Conservation (phyloP, 2,113 vertebrate species). For the Microcebus murinus region DNA sequence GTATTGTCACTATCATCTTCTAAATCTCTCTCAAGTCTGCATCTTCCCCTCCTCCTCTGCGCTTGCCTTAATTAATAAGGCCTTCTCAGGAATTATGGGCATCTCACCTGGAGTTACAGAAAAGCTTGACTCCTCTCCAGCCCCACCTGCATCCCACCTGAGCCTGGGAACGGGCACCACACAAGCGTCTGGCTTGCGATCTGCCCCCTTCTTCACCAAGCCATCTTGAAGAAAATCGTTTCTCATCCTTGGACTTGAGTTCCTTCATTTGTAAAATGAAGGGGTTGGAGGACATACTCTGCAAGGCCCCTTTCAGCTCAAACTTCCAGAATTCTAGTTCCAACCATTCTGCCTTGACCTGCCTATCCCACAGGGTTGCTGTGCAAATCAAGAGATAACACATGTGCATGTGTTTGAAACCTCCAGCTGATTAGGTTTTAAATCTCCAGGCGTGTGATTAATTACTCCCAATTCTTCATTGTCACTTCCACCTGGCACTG, state of each 20-base stretch:
- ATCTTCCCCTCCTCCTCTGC: neutral
- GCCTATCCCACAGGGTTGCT: neutral
- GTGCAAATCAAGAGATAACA: neutral
- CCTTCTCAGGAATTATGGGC: neutral
- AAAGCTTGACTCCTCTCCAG: neutral
- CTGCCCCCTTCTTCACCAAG: neutral
- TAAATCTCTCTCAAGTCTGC: neutral
- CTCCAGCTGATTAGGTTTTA: neutral
- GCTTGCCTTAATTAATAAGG: neutral
- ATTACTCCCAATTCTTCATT: neutral
- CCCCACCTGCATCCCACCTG: neutral
- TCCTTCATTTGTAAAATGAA: neutral
- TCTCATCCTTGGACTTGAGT: neutral
- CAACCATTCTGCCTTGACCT: neutral
- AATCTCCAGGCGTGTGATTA: neutral
- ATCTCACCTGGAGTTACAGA: neutral
- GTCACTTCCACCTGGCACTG: neutral
- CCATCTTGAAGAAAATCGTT: neutral
- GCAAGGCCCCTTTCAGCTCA: neutral
- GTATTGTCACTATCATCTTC: too few relatives aligned
- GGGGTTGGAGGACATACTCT: neutral
- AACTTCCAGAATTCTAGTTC: neutral
- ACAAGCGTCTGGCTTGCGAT: neutral
- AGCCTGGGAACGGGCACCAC: neutral
- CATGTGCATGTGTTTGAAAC: neutral